phyloP scores from a whole-genome alignment of 2,888 invertebrate genomes.

The Meiosimyza decipiens region DNA sequence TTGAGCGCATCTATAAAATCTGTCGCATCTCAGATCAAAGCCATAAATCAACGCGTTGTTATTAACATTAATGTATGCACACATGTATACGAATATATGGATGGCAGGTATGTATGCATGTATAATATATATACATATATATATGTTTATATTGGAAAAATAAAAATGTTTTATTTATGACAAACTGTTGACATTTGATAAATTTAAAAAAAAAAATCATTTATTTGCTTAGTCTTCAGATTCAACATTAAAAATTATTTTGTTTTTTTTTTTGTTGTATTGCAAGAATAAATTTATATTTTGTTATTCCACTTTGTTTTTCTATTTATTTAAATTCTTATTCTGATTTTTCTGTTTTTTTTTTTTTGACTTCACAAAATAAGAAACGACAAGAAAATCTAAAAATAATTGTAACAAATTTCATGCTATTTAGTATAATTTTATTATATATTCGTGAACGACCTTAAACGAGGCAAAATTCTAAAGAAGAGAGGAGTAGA shows the following conservation, averaged over 20 bases:
- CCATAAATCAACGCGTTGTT: constrained; percentile 25
- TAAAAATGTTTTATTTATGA: neutral
- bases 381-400: constrained; percentile 22
- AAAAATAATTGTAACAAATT: constrained; percentile 19
- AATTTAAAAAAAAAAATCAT: neutral
- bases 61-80: neutral
- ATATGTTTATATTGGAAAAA: no score
- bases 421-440: constrained; percentile 8
- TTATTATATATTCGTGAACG: constrained; percentile 10
- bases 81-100: no score
- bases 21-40: constrained; percentile 9
- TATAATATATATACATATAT: no score
- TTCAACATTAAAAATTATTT: neutral
- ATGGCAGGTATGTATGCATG: no score
- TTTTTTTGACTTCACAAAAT: neutral
- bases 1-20: constrained; percentile 14
- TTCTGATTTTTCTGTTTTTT: neutral
- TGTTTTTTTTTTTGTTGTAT: neutral
- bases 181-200: constrained; percentile 4
- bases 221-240: neutral
- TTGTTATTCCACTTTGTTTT: neutral
- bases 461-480: constrained; percentile 36
- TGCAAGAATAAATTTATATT: neutral
- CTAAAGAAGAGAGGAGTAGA: neutral
- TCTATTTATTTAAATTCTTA: neutral